Base-by-base conservation (phyloP, 2,113 vertebrate species). In the Pseudolaguvia tuberculata region DNA sequence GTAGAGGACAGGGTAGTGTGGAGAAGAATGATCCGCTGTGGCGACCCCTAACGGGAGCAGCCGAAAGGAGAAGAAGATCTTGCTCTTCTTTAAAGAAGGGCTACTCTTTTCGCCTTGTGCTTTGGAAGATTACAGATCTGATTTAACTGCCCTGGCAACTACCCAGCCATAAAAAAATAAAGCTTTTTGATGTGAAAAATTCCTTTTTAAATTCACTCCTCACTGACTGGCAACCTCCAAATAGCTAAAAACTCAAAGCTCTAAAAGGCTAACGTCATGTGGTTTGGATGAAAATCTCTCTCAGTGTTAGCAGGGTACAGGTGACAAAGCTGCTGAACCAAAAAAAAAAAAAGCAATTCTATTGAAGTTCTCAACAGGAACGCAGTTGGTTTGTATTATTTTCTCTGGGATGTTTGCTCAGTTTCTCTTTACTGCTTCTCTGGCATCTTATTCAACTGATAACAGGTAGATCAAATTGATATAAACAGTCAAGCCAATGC, bases 401-500 rank as follows among this genome's bases (percentile, higher is more conserved):
- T 55, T 55, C 31, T 45, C 39, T 17, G 8, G 23, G 18, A 4
- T 27, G 14, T 15, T 4, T 21, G 20, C 50, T 11, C 27, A 47
- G 5, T 45, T 15, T 23, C 48, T 35, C 48, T 39, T 61, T 76
- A 70, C 71, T 70, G 14, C 65, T 66, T 57, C 17, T 65, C n/a
- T n/a, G 5, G 25, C 50, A 59, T 48, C 1, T 2, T 72, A 79
- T 51, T 72, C 42, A 57, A 77, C 58, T 35, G 52, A 79, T 69
- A 77, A 29, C 11, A 52, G 17, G 47, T 50, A 29, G 70, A 78
- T 77, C 27, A 52, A 77, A 76, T 77, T 61, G 69, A 78, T 51
- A 78, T 14, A 0, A 82, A 79, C 63, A 5, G 31, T 14, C 27
- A 83, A 82, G 78, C 58, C 18, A 75, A 65, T 47, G 56, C 65